These are phyloP conservation scores for Melanostoma scalare DNA, from an alignment of 2,888 invertebrate species.

Conservation along the genomic window DNA sequence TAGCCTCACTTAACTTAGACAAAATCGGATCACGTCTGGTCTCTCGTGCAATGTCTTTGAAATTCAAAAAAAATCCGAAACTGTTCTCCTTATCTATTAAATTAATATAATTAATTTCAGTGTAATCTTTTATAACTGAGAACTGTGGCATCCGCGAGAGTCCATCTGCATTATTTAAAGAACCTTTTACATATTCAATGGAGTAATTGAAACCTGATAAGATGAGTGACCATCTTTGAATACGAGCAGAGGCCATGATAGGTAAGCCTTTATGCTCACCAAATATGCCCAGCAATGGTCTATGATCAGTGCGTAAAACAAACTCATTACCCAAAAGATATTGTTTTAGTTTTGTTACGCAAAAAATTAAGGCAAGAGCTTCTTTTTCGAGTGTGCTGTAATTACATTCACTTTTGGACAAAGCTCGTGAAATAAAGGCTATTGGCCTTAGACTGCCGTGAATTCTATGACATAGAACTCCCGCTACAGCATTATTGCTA, in stretches of 20 bases:
- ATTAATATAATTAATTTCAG: constrained; percentile 48
- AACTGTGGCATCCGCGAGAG: too few relatives aligned
- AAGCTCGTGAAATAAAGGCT: constrained; percentile 21
- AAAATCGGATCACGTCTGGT: constrained; percentile 11
- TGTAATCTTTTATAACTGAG: neutral
- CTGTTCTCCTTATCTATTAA: constrained; percentile 41
- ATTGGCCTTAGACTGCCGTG: constrained; percentile 8
- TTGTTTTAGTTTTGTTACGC: constrained; percentile 61
- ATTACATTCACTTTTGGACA: constrained; percentile 25
- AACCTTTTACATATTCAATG: too few relatives aligned
- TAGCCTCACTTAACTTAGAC: constrained; percentile 37
- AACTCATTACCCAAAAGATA: constrained; percentile 61
- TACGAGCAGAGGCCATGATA: too few relatives aligned
- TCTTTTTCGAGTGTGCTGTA: constrained; percentile 21
- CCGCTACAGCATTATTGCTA: constrained; percentile 10
- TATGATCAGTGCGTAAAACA: constrained; percentile 51
- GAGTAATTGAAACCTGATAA: too few relatives aligned
- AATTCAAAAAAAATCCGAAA: constrained; percentile 11
- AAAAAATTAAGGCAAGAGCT: constrained; percentile 48
- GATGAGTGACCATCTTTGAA: too few relatives aligned
- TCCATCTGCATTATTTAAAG: too few relatives aligned
- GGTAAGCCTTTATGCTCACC: too few relatives aligned
- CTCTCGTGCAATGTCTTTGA: too few relatives aligned
- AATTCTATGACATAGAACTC: constrained; percentile 18
- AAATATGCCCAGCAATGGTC: too few relatives aligned